These are phyloP conservation scores for Crotalus tigris DNA, from an alignment of 2,113 vertebrate species.

Conservation along the genomic window DNA sequence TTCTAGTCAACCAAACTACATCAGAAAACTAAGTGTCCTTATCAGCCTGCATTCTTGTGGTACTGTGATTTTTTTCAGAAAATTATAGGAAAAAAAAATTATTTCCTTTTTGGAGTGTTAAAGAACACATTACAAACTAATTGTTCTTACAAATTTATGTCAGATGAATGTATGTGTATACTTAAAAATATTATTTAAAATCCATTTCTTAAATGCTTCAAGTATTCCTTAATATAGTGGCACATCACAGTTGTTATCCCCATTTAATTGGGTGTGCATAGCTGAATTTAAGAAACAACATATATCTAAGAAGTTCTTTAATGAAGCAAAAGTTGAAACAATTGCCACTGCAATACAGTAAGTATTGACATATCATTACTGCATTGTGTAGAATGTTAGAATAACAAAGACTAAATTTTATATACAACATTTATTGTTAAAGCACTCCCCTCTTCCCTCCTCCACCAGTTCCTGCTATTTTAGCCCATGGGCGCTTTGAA, in stretches of 20 bases:
- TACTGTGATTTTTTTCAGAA: background rate
- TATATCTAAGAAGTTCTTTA: background rate
- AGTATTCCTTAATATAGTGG: too few species aligned
- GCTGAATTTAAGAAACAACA: background rate
- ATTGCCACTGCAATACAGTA: background rate
- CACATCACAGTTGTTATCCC: background rate
- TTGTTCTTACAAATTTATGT: background rate
- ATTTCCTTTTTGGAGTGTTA: background rate
- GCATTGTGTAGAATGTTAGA: conserved; percentile 38
- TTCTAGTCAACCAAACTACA: background rate
- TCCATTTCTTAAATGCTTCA: background rate
- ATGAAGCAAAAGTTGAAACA: background rate
- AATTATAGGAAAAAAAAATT: background rate
- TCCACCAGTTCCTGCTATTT: conserved; percentile 42
- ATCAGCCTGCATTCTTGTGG: background rate
- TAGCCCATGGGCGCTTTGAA: conserved; percentile 58
- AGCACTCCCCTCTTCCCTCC: conserved; percentile 35
- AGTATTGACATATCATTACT: conserved; percentile 24
- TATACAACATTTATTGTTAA: conserved; percentile 60
- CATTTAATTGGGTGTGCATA: background rate
- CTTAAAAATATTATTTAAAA: background rate
- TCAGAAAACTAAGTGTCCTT: background rate
- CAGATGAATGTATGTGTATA: background rate
- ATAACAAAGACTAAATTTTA: conserved; percentile 49
- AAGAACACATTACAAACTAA: background rate